phyloP scores from a whole-genome alignment of 2,113 vertebrate species.

The Cyprinodon brontotheroides region DNA sequence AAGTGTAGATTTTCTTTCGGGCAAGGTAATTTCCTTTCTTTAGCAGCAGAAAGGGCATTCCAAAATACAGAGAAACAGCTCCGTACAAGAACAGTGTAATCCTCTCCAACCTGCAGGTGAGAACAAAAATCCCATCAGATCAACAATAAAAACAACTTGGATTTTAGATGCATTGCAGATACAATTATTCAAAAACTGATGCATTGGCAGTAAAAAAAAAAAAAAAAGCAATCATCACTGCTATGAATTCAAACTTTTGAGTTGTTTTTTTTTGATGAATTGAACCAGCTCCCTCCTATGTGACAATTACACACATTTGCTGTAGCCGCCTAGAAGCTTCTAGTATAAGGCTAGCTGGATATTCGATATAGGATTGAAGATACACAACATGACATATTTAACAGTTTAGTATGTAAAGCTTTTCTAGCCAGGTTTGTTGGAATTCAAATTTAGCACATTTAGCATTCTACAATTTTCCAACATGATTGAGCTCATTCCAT shows the following conservation, averaged over 20 bases:
- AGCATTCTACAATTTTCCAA: too few species aligned
- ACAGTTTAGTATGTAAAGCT: background rate
- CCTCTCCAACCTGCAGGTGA: constrained; percentile 66
- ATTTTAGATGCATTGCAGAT: background rate
- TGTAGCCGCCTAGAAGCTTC: background rate
- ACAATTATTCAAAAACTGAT: background rate
- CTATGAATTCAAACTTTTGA: background rate
- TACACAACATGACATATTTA: too few species aligned
- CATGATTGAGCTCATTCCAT: too few species aligned
- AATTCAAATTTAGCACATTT: too few species aligned
- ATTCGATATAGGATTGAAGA: background rate
- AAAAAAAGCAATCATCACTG: background rate
- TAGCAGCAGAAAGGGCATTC: constrained; percentile 66
- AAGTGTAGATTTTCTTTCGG: constrained; percentile 55
- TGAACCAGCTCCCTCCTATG: too few species aligned
- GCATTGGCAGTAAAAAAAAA: background rate
- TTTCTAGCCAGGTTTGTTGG: background rate
- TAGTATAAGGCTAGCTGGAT: background rate
- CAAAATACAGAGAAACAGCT: constrained; percentile 86
- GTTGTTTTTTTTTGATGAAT: background rate
- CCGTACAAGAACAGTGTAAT: constrained; percentile 74
- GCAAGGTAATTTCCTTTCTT: constrained; percentile 29
- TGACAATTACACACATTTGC: background rate
- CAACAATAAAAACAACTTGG: background rate
- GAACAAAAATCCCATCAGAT: constrained; percentile 6